A percentile compares a stretch with the other conserved stretches of the same genome.
These are phyloP conservation scores for Atherinosoma microstoma DNA, from an alignment of 2,797 vertebrate species.

Conservation along the genomic window DNA sequence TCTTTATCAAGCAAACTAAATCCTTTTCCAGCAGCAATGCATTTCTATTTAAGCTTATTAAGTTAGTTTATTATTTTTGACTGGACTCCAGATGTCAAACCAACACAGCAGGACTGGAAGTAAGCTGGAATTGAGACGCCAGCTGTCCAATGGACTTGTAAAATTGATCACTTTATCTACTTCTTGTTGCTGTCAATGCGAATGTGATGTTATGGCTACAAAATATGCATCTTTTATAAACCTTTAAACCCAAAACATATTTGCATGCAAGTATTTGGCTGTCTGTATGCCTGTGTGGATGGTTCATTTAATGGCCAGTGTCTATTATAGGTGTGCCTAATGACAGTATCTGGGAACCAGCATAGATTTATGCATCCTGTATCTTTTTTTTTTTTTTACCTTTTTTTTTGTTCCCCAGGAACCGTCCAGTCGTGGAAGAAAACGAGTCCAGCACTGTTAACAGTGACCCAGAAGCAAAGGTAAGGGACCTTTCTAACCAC, in stretches of 20 bases:
- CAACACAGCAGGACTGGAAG: background rate
- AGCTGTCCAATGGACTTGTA: background rate
- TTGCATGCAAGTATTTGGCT: background rate
- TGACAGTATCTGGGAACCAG: background rate
- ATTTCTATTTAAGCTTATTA: background rate
- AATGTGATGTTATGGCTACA: background rate
- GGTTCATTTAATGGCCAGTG: background rate
- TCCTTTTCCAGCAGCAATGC: background rate
- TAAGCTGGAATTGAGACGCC: background rate
- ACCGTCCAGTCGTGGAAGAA: slow-evolving; percentile 87
- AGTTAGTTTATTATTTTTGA: background rate
- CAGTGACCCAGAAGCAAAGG: slow-evolving; percentile 94
- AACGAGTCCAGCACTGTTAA: slow-evolving; percentile 89
- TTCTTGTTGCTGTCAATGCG: too few relatives aligned
- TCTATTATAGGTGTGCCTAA: background rate
- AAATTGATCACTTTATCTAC: background rate
- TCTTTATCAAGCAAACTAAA: background rate
- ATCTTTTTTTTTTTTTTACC: background rate
- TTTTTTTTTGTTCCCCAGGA: slow-evolving; percentile 77
- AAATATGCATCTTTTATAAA: background rate
- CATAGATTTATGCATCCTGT: background rate
- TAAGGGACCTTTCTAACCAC: slow-evolving; percentile 62
- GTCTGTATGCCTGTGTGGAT: background rate
- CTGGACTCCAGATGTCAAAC: background rate
- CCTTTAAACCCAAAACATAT: too few relatives aligned